Conservation (phyloP, 1,140 invertebrate genomes). For the Amyelois transitella region DNA sequence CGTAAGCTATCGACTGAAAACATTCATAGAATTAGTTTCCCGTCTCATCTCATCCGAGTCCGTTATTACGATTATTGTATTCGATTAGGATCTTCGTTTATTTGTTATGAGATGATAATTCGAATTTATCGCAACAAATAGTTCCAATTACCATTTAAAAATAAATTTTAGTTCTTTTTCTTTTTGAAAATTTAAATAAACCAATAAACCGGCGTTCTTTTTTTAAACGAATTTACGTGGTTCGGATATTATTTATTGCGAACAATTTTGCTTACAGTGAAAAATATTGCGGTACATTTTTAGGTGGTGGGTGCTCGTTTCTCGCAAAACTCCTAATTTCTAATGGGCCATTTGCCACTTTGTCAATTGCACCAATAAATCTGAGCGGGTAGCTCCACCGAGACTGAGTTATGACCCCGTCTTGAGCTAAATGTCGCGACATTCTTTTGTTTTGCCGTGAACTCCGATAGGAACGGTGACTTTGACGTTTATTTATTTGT, state of each 20-base stretch:
- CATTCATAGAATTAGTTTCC: slow-evolving; percentile 61
- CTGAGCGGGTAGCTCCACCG: slow-evolving; percentile 28
- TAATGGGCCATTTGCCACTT: slow-evolving; percentile 72
- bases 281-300: slow-evolving; percentile 67
- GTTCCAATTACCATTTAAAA: not conserved
- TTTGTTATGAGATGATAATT: not conserved
- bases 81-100: slow-evolving; percentile 17
- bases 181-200: not conserved
- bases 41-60: slow-evolving; percentile 25
- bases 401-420: slow-evolving; percentile 41
- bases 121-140: not conserved
- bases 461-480: not conserved
- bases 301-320: slow-evolving; percentile 31
- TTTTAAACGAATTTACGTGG: not conserved
- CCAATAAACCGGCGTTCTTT: not conserved
- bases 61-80: slow-evolving; percentile 54
- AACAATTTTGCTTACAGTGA: slow-evolving; percentile 59
- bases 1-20: slow-evolving; percentile 70
- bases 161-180: not conserved
- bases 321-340: slow-evolving; percentile 61
- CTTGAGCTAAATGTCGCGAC: slow-evolving; percentile 36
- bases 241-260: slow-evolving; percentile 55
- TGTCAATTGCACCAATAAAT: slow-evolving; percentile 71
- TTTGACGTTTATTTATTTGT: slow-evolving; percentile 7
- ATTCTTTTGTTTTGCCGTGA: slow-evolving; percentile 41